Evolutionary conservation across 2,888 invertebrate species (phyloP).

Genomic region (Drosophila mettleri): DNA sequence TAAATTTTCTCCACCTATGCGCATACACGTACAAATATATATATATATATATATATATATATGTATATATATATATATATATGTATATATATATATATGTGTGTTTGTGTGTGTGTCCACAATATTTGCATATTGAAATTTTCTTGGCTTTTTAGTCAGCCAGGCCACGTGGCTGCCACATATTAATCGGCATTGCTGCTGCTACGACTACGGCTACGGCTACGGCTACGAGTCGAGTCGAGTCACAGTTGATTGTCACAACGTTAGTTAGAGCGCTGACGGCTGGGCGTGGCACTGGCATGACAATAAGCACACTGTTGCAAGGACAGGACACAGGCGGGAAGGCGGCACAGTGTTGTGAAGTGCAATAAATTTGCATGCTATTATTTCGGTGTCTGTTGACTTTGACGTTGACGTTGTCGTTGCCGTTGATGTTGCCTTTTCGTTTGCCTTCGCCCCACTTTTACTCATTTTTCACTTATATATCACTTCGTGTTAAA

Average conservation of each 20-base stretch:
- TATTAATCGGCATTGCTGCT: slow-evolving; percentile 18
- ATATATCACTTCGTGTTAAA: slow-evolving; percentile 9
- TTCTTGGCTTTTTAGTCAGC: slow-evolving; percentile 8
- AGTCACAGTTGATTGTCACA: slow-evolving; percentile 35
- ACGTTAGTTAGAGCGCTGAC: slow-evolving; percentile 22
- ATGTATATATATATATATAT: not conserved
- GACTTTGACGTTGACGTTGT: slow-evolving; percentile 2
- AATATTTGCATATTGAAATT: slow-evolving; percentile 16
- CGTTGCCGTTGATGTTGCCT: not conserved
- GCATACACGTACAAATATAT: not conserved
- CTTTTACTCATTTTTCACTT: slow-evolving; percentile 23
- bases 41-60: not conserved
- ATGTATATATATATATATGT: not conserved
- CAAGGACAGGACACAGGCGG: slow-evolving; percentile 15
- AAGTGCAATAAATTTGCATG: slow-evolving; percentile 57
- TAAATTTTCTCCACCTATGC: slow-evolving; percentile 7
- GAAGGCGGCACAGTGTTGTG: slow-evolving; percentile 29
- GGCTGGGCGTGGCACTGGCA: slow-evolving; percentile 24
- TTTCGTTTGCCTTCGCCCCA: slow-evolving; percentile 1
- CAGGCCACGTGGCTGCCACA: slow-evolving; percentile 10
- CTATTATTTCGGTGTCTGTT: slow-evolving; percentile 51
- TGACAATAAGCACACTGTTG: slow-evolving; percentile 39
- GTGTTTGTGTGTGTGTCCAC: not conserved
- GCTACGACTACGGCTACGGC: slow-evolving; percentile 16
- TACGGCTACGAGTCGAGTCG: too few relatives aligned